These are phyloP conservation scores for Notocelia uddmanniana DNA, from an alignment of 2,888 invertebrate genomes.

Conservation along the genomic window DNA sequence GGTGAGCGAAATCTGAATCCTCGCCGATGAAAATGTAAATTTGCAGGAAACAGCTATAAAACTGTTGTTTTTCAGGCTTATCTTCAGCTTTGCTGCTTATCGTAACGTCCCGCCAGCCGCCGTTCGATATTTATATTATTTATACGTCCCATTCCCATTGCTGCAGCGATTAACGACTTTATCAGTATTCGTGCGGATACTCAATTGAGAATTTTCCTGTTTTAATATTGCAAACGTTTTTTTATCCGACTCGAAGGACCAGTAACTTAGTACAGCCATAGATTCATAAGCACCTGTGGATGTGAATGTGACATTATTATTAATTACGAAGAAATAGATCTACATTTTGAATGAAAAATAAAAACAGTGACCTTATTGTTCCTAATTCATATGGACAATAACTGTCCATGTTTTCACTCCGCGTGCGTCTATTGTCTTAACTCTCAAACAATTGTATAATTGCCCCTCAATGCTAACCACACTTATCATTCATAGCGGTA, in stretches of 20 bases:
- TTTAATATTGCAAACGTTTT: neutral
- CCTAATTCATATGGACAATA: constrained; percentile 41
- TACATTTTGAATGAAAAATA: constrained; percentile 4
- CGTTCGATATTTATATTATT: constrained; percentile 55
- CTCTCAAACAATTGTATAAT: constrained; percentile 46
- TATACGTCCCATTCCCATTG: constrained; percentile 57
- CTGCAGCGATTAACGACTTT: constrained; percentile 52
- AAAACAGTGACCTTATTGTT: constrained; percentile 38
- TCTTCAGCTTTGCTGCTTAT: constrained; percentile 66
- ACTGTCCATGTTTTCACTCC: constrained; percentile 41
- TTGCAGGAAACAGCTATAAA: constrained; percentile 50
- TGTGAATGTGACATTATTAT: neutral
- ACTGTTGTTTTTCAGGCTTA: constrained; percentile 59
- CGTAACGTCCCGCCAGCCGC: constrained; percentile 60
- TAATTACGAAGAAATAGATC: neutral
- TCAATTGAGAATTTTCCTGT: constrained; percentile 20
- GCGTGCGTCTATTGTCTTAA: constrained; percentile 46
- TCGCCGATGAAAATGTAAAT: constrained; percentile 57
- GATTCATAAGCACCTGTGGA: neutral
- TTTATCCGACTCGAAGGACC: constrained; percentile 28
- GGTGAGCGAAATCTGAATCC: constrained; percentile 71
- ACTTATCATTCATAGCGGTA: constrained; percentile 47
- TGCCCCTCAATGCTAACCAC: constrained; percentile 37
- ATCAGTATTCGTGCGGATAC: constrained; percentile 51
- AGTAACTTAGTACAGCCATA: neutral